Conservation (phyloP, 2,888 invertebrate species). For the Lottia scabra region DNA sequence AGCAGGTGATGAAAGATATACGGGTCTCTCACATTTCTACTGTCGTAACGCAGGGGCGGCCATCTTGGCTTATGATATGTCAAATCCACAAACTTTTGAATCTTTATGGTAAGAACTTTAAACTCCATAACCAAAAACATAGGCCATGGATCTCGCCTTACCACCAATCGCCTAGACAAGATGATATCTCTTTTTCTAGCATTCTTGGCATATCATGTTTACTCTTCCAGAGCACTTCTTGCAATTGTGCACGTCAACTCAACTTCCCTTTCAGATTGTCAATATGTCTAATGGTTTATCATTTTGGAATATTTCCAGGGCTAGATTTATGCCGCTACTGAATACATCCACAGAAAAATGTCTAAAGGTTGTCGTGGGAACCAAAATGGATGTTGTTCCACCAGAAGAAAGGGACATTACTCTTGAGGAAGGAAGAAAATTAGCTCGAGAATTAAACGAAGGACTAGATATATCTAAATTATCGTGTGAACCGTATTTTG, state of each 20-base stretch:
- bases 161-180: too few relatives aligned
- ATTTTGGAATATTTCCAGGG: constrained; percentile 44
- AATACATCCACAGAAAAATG: constrained; percentile 61
- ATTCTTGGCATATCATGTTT: too few relatives aligned
- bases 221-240: too few relatives aligned
- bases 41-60: constrained; percentile 68
- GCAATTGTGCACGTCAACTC: too few relatives aligned
- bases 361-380: constrained; percentile 63
- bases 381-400: constrained; percentile 56
- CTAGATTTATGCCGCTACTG: constrained; percentile 61
- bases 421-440: constrained; percentile 52
- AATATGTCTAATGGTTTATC: too few relatives aligned
- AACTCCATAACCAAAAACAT: too few relatives aligned
- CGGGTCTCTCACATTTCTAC: constrained; percentile 66
- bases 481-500: constrained; percentile 61
- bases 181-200: too few relatives aligned
- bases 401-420: constrained; percentile 46
- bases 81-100: constrained; percentile 56
- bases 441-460: constrained; percentile 53
- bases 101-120: constrained; percentile 60
- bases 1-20: constrained; percentile 66
- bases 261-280: too few relatives aligned
- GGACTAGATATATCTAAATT: constrained; percentile 43
- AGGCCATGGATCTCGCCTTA: too few relatives aligned
- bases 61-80: constrained; percentile 65